phyloP scores from a whole-genome alignment of 1,140 invertebrate genomes.

The Drosophila sulfurigaster region DNA sequence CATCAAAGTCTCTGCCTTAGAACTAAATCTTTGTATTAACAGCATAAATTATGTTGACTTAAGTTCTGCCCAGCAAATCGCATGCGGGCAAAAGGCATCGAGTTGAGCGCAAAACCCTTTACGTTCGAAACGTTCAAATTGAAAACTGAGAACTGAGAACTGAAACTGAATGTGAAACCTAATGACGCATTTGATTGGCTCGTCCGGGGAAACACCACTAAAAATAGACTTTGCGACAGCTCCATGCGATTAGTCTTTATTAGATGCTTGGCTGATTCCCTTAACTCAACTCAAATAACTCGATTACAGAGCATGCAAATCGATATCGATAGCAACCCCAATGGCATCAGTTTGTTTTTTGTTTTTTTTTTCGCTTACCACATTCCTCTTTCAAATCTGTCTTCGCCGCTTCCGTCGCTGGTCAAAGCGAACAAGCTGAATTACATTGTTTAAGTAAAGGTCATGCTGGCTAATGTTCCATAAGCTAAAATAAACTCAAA shows the following conservation, averaged over 20 bases:
- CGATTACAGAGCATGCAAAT: constrained; percentile 34
- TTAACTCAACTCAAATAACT: constrained; percentile 29
- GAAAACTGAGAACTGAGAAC: neutral
- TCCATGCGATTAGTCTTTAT: constrained; percentile 47
- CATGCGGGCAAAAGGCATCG: neutral
- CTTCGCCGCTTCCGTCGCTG: neutral
- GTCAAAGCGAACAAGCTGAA: neutral
- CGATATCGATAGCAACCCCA: constrained; percentile 16
- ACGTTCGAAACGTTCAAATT: neutral
- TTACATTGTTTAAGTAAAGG: constrained; percentile 2
- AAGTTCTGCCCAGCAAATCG: neutral
- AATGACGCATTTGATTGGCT: constrained; percentile 48
- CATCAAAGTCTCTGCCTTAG: constrained; percentile 15
- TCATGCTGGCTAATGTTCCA: constrained; percentile 9
- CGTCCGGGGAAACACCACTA: constrained; percentile 15
- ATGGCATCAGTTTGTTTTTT: neutral
- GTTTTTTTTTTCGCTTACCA: no score
- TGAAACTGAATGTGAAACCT: constrained; percentile 31
- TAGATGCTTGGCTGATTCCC: constrained; percentile 38
- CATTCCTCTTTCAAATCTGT: no score
- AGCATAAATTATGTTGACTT: constrained; percentile 44
- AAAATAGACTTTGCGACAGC: constrained; percentile 36
- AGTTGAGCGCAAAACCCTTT: constrained; percentile 15
- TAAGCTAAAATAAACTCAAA: neutral
- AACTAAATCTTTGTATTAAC: constrained; percentile 30